A percentile compares a stretch with the other conserved stretches of the same genome.
Conservation (phyloP, 2,113 vertebrate genomes). For the Cavia aperea region DNA sequence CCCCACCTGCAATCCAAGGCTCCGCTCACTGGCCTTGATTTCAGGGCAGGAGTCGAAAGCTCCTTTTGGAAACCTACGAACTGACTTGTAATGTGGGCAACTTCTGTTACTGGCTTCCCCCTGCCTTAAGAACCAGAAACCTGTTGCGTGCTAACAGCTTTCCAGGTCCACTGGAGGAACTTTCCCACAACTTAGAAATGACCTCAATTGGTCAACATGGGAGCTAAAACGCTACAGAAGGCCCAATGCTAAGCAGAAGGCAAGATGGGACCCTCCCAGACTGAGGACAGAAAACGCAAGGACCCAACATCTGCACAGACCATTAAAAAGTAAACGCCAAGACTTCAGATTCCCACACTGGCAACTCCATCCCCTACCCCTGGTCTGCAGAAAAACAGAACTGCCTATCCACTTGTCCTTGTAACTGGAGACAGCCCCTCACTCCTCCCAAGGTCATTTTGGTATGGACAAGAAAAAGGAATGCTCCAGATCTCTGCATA, state of each 20-base stretch:
- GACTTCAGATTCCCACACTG: rapidly evolving
- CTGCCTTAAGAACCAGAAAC: neutral
- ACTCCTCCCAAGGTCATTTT: neutral
- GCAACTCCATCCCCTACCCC: neutral
- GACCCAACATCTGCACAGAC: too few species aligned
- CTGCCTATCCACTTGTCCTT: neutral
- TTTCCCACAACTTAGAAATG: neutral
- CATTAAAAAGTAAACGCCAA: neutral
- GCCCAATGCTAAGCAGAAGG: neutral
- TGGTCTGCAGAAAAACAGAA: neutral
- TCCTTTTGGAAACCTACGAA: neutral
- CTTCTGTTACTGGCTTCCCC: neutral
- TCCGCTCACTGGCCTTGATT: neutral
- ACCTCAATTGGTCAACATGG: neutral
- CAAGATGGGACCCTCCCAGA: neutral
- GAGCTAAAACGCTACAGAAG: neutral
- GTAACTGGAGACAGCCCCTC: neutral
- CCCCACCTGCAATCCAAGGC: rapidly evolving
- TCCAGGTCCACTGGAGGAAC: neutral
- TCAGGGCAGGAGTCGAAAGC: neutral
- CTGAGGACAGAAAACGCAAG: rapidly evolving
- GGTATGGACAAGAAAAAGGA: neutral
- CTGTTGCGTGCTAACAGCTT: neutral
- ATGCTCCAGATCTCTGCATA: neutral
- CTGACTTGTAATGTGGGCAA: neutral